These are phyloP conservation scores for Echinometra lucunter DNA, from an alignment of 53 echinoderm and acorn worm genomes.

Conservation along the genomic window DNA sequence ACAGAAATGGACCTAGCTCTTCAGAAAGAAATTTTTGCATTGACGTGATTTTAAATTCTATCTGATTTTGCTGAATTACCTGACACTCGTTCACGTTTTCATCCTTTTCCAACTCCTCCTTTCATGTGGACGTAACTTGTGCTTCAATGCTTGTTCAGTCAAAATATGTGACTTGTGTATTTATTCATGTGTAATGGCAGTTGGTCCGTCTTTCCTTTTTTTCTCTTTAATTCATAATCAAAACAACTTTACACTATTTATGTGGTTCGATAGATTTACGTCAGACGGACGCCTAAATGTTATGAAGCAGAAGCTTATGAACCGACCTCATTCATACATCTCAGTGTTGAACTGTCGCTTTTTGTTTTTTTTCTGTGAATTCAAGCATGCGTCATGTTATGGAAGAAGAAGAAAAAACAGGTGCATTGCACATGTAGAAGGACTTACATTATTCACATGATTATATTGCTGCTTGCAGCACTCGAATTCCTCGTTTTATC, in stretches of 20 bases:
- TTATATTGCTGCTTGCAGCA: background rate
- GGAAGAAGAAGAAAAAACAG: background rate
- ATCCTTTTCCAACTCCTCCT: background rate
- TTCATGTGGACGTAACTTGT: background rate
- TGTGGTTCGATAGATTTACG: background rate
- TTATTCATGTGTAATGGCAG: background rate
- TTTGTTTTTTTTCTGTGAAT: background rate
- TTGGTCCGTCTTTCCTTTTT: background rate
- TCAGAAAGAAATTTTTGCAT: no score
- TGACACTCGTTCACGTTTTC: background rate
- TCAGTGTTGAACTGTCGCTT: background rate
- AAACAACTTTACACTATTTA: background rate
- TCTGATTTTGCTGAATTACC: background rate
- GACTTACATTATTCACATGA: background rate
- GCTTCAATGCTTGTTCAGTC: background rate
- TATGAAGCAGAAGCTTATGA: background rate
- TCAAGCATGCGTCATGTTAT: background rate
- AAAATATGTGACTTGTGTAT: background rate
- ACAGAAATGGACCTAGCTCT: no score
- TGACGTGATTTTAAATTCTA: background rate
- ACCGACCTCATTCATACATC: background rate
- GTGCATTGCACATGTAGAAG: background rate
- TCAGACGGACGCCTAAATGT: background rate
- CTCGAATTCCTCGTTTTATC: background rate
- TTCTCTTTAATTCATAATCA: background rate